Evolutionary conservation across 1,140 invertebrate species (phyloP).

Genomic region (Arion vulgaris): DNA sequence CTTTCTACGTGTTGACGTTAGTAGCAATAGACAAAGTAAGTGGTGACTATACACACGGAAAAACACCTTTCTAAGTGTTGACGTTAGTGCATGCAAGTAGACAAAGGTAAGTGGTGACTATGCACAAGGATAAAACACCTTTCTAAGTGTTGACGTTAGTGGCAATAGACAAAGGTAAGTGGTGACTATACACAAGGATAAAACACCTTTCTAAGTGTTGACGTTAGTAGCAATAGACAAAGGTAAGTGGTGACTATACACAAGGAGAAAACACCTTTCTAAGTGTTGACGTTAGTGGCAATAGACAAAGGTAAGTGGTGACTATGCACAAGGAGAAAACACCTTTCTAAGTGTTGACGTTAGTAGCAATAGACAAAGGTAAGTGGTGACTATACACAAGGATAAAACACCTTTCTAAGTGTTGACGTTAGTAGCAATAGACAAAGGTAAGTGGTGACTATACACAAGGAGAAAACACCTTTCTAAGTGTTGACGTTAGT

Average conservation of each 20-base stretch:
- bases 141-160: slow-evolving; percentile 87
- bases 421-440: slow-evolving; percentile 86
- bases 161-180: too few relatives aligned
- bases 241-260: too few relatives aligned
- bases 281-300: too few relatives aligned
- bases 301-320: too few relatives aligned
- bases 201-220: slow-evolving; percentile 85
- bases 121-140: slow-evolving; percentile 88
- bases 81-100: too few relatives aligned
- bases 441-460: too few relatives aligned
- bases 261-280: too few relatives aligned
- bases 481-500: too few relatives aligned
- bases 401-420: slow-evolving; percentile 86
- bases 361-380: slow-evolving; percentile 90
- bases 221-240: slow-evolving; percentile 88
- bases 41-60: too few relatives aligned
- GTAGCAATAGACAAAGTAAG: slow-evolving; percentile 81
- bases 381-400: too few relatives aligned
- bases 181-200: too few relatives aligned
- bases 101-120: slow-evolving; percentile 86
- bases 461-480: too few relatives aligned
- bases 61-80: slow-evolving; percentile 85
- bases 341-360: slow-evolving; percentile 84
- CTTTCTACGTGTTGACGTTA: slow-evolving; percentile 86
- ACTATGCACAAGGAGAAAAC: slow-evolving; percentile 88